phyloP scores from a whole-genome alignment of 2,797 vertebrate genomes.

The Molossus alvarezi region DNA sequence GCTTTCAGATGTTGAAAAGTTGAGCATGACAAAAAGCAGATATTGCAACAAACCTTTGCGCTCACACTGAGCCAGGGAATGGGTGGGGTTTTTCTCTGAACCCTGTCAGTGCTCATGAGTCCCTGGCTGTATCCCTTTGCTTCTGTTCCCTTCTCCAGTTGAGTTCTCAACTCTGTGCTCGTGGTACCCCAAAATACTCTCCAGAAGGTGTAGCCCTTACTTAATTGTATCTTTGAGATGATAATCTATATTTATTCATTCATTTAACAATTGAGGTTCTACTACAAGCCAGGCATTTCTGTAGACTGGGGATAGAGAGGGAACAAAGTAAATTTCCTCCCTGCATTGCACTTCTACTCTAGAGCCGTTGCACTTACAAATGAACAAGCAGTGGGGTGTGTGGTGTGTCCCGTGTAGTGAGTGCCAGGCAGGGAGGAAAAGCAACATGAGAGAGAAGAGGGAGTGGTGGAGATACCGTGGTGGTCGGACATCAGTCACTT shows the following conservation, averaged over 20 bases:
- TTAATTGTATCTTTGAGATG: background rate
- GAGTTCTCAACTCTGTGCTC: conserved; percentile 12
- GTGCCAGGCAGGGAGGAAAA: background rate
- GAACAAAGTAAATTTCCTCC: background rate
- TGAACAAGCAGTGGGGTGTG: background rate
- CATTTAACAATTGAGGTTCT: background rate
- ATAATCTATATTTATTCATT: background rate
- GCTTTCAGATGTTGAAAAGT: conserved; percentile 55
- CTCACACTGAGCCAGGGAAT: conserved; percentile 12
- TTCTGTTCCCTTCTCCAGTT: conserved; percentile 15
- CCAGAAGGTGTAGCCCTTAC: background rate
- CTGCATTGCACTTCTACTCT: background rate
- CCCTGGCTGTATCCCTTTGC: background rate
- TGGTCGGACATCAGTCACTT: background rate
- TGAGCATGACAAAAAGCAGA: conserved; percentile 68
- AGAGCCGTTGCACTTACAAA: background rate
- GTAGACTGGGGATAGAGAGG: background rate
- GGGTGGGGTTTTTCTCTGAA: conserved; percentile 60
- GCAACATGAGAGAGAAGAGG: background rate
- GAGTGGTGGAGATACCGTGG: background rate
- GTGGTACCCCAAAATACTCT: background rate
- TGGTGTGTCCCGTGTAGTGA: background rate
- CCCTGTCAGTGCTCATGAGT: background rate
- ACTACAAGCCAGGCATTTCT: background rate
- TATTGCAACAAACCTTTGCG: conserved; percentile 27